Evolutionary conservation across 2,888 invertebrate species (phyloP), one percentile per base, ranked within the genome.

Genomic region (Perizoma flavofasciatum): DNA sequence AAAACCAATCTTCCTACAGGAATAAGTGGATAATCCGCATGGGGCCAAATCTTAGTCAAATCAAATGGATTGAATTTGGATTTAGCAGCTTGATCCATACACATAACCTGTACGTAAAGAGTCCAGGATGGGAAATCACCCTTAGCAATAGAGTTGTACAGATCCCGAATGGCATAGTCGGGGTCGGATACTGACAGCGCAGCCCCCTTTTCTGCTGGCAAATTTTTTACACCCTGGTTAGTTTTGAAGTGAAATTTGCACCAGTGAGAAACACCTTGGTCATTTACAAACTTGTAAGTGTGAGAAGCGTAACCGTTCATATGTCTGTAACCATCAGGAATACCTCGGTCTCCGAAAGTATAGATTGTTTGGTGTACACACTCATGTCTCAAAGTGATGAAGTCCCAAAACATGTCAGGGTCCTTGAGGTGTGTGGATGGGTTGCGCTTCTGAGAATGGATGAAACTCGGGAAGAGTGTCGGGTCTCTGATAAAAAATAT

Each of bases 301-400:
- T 98, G 98, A 0, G 97, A 97, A 6, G 98, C 98, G 79, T 97
- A 99, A 44, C 98, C 98, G 79, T 98, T 97, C 98, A 99, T 98
- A 82, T 96, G 95, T 55, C 98, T 94, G 86, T 95, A 96, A 22
- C 98, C 98, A 84, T 98, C 97, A 5, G 98, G 98, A 70, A 97
- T 97, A 49, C 98, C 99, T 74, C 98, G 95, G 85, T 98, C 98
- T 41, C 96, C 94, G 82, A 98, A 98, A 71, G 98, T 86, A 85
- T 98, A 95, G 79, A 96, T 85, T 9, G 95, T 88, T 80, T 98
- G 98, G 80, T 99, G 98, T 44, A 94, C 94, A 5, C 96, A 94
- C 86, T 98, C 98, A 0, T 98, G 97, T 46, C 98, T 94, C 50
- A 98, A 89, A 0, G 96, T 95, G 70, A 98, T 94, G 79, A 98